A percentile compares a stretch with the other conserved stretches of the same genome.
phyloP scores from a whole-genome alignment of 2,888 invertebrate genomes.

The Zygothrica quintamaculata region DNA sequence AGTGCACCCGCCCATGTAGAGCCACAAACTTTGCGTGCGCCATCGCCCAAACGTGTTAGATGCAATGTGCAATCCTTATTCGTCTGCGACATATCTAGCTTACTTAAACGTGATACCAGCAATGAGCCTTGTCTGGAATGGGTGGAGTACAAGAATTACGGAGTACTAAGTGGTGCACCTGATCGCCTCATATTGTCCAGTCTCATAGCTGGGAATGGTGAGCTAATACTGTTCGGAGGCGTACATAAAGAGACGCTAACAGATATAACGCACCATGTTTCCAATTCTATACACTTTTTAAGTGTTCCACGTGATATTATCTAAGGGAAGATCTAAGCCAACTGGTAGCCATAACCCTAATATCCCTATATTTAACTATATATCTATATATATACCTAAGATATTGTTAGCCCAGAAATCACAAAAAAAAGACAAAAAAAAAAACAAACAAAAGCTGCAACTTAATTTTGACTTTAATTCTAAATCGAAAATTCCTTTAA shows the following conservation, averaged over 20 bases:
- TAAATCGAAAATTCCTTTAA: conserved; percentile 18
- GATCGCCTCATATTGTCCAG: conserved; percentile 96
- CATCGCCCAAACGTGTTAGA: conserved; percentile 87
- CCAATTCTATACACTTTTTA: conserved; percentile 91
- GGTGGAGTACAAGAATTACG: conserved; percentile 86
- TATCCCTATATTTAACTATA: conserved; percentile 16
- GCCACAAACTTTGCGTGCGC: conserved; percentile 75
- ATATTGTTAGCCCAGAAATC: conserved; percentile 25
- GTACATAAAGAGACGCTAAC: conserved; percentile 92
- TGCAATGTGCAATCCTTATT: conserved; percentile 92
- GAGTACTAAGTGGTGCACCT: conserved; percentile 89
- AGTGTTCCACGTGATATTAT: conserved; percentile 90
- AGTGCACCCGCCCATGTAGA: conserved; percentile 68
- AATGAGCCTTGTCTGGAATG: conserved; percentile 85
- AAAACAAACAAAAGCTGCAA: conserved; percentile 9
- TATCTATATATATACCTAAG: conserved; percentile 32
- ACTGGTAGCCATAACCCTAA: conserved; percentile 26
- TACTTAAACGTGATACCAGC: conserved; percentile 85
- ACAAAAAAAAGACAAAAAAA: too few species aligned
- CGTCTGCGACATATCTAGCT: conserved; percentile 92
- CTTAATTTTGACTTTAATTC: conserved; percentile 14
- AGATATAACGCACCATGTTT: conserved; percentile 88
- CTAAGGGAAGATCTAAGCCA: conserved; percentile 78
- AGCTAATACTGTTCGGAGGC: conserved; percentile 98
- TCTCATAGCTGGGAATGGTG: conserved; percentile 94